Evolutionary conservation across 2,888 invertebrate genomes (phyloP).

Genomic region (Orthonevra nobilis): DNA sequence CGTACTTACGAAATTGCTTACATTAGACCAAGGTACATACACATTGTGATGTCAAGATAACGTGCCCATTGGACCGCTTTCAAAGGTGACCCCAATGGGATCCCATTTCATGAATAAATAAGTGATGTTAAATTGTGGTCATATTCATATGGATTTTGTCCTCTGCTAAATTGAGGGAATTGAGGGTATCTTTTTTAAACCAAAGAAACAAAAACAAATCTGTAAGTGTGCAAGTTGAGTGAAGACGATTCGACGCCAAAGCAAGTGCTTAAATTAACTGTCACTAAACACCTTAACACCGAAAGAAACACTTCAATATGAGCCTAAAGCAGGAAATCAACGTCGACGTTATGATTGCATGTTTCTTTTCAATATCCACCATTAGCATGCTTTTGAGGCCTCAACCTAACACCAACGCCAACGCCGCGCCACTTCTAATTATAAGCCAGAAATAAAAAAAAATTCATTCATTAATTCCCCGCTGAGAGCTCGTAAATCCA

Average conservation of each 20-base stretch:
- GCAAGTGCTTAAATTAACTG: slow-evolving; percentile 27
- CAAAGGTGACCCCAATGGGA: slow-evolving; percentile 57
- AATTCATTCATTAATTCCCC: slow-evolving; percentile 49
- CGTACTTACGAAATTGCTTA: slow-evolving; percentile 51
- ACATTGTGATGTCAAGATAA: slow-evolving; percentile 46
- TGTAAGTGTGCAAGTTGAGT: no score
- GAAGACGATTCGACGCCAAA: no score
- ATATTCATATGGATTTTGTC: slow-evolving; percentile 53
- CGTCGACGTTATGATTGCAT: slow-evolving; percentile 37
- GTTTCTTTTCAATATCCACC: slow-evolving; percentile 48
- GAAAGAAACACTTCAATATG: neutral
- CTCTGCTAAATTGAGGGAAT: neutral
- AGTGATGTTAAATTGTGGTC: slow-evolving; percentile 53
- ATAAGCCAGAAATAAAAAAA: slow-evolving; percentile 1
- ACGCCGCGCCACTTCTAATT: no score
- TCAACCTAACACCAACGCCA: neutral
- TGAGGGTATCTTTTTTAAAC: no score
- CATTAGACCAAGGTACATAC: slow-evolving; percentile 53
- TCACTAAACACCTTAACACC: slow-evolving; percentile 30
- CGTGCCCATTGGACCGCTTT: slow-evolving; percentile 31
- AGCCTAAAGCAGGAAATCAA: slow-evolving; percentile 15
- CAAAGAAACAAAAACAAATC: no score
- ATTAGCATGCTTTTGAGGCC: slow-evolving; percentile 39
- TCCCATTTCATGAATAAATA: slow-evolving; percentile 66
- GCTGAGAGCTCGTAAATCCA: slow-evolving; percentile 9